phyloP scores from a whole-genome alignment of 2,888 invertebrate genomes.

The Thecophora atra region DNA sequence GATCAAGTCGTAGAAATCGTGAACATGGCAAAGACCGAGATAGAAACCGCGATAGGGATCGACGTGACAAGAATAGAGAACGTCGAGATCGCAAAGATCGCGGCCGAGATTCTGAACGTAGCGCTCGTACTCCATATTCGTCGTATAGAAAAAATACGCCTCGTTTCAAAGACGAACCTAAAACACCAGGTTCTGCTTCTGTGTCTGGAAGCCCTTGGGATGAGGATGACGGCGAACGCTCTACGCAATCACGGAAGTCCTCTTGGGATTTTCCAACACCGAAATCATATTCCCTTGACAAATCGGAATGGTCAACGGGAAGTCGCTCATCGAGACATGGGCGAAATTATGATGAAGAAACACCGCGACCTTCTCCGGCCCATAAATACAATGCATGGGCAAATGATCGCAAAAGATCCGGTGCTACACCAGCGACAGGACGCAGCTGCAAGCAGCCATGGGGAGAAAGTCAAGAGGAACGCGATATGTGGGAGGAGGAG shows the following conservation, averaged over 20 bases:
- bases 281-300: conserved; percentile 66
- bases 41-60: conserved; percentile 45
- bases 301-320: conserved; percentile 60
- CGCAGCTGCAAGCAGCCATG: conserved; percentile 66
- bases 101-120: conserved; percentile 44
- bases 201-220: conserved; percentile 71
- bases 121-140: conserved; percentile 55
- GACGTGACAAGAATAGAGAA: conserved; percentile 45
- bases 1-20: conserved; percentile 49
- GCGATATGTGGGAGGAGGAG: conserved; percentile 89
- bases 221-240: conserved; percentile 70
- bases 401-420: conserved; percentile 73
- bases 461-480: conserved; percentile 76
- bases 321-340: conserved; percentile 50
- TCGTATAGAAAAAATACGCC: conserved; percentile 67
- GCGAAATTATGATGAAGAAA: conserved; percentile 71
- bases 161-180: conserved; percentile 85
- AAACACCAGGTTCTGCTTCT: conserved; percentile 78
- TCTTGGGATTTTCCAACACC: conserved; percentile 96
- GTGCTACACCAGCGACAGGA: conserved; percentile 71
- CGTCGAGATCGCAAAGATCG: conserved; percentile 49
- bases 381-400: conserved; percentile 83
- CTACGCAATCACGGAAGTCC: conserved; percentile 73
- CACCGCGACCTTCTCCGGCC: conserved; percentile 85
- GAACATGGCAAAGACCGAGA: conserved; percentile 52